Base-by-base conservation (phyloP, 2,113 vertebrate genomes). In the Cyrtonyx montezumae region DNA sequence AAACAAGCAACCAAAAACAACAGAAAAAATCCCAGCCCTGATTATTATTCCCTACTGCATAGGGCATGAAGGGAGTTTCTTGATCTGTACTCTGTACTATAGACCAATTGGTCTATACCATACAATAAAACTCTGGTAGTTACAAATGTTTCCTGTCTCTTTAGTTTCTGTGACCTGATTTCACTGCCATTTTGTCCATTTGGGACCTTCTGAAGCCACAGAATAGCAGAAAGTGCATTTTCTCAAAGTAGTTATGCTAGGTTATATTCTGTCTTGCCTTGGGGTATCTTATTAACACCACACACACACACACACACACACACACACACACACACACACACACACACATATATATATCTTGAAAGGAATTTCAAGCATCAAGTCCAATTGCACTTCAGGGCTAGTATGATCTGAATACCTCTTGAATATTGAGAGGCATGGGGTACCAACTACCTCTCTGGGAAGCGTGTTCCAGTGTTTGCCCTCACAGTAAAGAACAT, bases 301-400 rank as follows among this genome's bases (percentile, higher is more conserved):
- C 10, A 6, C 9, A 37, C 5, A 1, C 9, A 37, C 5, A 1
- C 9, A 37, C 5, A 1, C 9, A 37, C 5, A 1, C 9, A 37
- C 5, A 1, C n/a, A n/a, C 2, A 1, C 10, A 6, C 2, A 1
- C 10, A 6, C 2, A 1, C 10, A 6, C 2, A 1, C 10, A 6
- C 2, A 1, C 10, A 6, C 9, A 37, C 5, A 1, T 55, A 15
- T 58, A 43, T 32, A 32, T 67, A 37, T 13, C 15, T 26, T 15
- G 34, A 26, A 62, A 36, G 16, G 23, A 62, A 9, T 25, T 40
- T 17, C 36, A 40, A 26, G 28, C 22, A 63, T 37, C 16, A 10
- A 40, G 25, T 40, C 61, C 10, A 12, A 37, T 9, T 63, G 36
- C 25, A 40, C 25, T 26, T 63, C 36, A 63, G 36, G 16, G 9